Percentiles rank a stretch among this genome's conserved stretches.
phyloP scores from a whole-genome alignment of 2,797 vertebrate species.

The Erpetoichthys calabaricus region DNA sequence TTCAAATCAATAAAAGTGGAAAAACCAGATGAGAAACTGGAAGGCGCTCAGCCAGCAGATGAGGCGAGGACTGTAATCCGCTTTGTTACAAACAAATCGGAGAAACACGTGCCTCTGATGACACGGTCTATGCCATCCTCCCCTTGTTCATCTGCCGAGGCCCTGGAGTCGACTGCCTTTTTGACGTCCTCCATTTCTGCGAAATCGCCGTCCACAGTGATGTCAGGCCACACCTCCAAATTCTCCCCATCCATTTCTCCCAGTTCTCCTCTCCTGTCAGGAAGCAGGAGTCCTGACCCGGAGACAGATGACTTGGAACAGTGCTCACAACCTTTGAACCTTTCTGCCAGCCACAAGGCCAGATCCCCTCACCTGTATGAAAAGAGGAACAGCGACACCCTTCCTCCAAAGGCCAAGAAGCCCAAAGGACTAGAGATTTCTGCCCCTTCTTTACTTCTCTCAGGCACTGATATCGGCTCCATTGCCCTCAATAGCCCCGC shows the following conservation, averaged over 20 bases:
- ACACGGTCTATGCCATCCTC: constrained; percentile 57
- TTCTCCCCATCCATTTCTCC: constrained; percentile 55
- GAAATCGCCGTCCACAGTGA: constrained; percentile 47
- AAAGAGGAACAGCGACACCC: constrained; percentile 41
- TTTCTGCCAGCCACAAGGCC: constrained; percentile 76
- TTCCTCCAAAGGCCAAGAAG: constrained; percentile 79
- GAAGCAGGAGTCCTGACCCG: constrained; percentile 57
- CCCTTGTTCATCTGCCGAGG: constrained; percentile 40
- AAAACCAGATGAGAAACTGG: constrained; percentile 29
- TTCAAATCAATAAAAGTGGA: constrained; percentile 65
- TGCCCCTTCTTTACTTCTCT: constrained; percentile 67
- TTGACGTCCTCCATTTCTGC: constrained; percentile 50
- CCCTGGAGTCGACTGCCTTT: constrained; percentile 36
- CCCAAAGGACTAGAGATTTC: constrained; percentile 87
- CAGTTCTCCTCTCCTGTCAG: constrained; percentile 43
- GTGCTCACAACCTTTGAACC: constrained; percentile 68
- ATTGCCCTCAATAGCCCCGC: constrained; percentile 88
- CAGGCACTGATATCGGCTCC: constrained; percentile 75
- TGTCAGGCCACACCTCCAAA: constrained; percentile 48
- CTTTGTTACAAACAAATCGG: constrained; percentile 68
- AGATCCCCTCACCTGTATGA: constrained; percentile 46
- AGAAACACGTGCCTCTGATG: constrained; percentile 52
- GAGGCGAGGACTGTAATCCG: constrained; percentile 84
- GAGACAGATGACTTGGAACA: constrained; percentile 53
- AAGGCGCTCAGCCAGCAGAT: constrained; percentile 48